These are phyloP conservation scores for Blastobasis lacticolella DNA, from an alignment of 2,888 invertebrate species.

Conservation along the genomic window DNA sequence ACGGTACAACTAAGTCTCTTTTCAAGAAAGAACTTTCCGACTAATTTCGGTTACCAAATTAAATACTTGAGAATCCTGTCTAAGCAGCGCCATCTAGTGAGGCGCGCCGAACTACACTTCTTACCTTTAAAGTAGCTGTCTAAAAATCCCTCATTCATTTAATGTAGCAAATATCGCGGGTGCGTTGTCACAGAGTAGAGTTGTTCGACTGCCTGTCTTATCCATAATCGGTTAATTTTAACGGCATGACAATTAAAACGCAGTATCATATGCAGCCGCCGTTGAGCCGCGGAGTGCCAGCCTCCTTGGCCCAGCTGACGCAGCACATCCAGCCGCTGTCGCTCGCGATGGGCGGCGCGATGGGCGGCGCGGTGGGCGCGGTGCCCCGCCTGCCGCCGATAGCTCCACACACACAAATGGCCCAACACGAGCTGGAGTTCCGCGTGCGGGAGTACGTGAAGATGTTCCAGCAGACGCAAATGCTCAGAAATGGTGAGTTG, in stretches of 20 bases:
- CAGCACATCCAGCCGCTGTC: constrained; percentile 85
- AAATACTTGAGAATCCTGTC: too few species aligned
- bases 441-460: constrained; percentile 88
- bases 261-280: constrained; percentile 46
- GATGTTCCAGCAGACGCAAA: constrained; percentile 72
- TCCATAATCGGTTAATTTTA: too few species aligned
- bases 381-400: constrained; percentile 75
- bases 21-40: too few species aligned
- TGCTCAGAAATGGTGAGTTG: constrained; percentile 54
- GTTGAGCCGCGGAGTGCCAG: constrained; percentile 75
- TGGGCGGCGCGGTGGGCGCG: constrained; percentile 67
- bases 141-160: too few species aligned
- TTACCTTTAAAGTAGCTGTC: too few species aligned
- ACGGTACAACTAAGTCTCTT: too few species aligned
- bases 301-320: constrained; percentile 64
- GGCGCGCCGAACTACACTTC: too few species aligned
- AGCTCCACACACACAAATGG: constrained; percentile 73
- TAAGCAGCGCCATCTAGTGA: too few species aligned
- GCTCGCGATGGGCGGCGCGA: constrained; percentile 76
- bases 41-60: too few species aligned
- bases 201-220: too few species aligned
- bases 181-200: too few species aligned
- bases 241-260: constrained; percentile 10
- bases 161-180: too few species aligned
- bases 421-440: constrained; percentile 83